Conservation (phyloP, 2,888 invertebrate genomes). For the Lasioglossum marginatum region DNA sequence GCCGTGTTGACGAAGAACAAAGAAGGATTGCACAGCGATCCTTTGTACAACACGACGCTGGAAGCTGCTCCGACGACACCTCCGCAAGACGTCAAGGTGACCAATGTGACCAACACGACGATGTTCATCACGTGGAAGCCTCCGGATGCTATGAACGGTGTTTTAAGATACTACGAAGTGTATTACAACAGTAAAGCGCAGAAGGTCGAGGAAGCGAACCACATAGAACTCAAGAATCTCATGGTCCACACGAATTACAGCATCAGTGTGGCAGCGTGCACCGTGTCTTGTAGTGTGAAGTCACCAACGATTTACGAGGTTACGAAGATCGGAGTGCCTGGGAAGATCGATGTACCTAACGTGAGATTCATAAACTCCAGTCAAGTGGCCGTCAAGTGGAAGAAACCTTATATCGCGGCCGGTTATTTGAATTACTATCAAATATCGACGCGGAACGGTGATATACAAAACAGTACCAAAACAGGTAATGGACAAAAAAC, state of each 20-base stretch:
- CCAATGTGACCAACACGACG: conserved; percentile 88
- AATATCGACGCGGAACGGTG: conserved; percentile 83
- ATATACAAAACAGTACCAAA: conserved; percentile 77
- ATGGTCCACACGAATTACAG: conserved; percentile 88
- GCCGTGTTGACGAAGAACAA: conserved; percentile 87
- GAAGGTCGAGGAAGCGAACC: conserved; percentile 73
- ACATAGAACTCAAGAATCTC: conserved; percentile 74
- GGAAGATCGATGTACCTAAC: conserved; percentile 82
- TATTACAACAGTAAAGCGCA: conserved; percentile 83
- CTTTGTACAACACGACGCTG: conserved; percentile 88
- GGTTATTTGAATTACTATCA: conserved; percentile 86
- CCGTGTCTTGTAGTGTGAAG: conserved; percentile 87
- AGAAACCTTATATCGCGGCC: conserved; percentile 83
- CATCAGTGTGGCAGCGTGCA: conserved; percentile 90
- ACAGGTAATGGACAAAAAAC: conserved; percentile 67
- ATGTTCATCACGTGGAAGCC: conserved; percentile 89
- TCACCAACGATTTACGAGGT: conserved; percentile 86
- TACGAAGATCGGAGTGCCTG: conserved; percentile 88
- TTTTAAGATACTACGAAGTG: conserved; percentile 89
- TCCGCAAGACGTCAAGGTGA: conserved; percentile 87
- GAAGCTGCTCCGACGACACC: conserved; percentile 89
- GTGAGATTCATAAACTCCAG: conserved; percentile 85
- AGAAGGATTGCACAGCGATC: conserved; percentile 87
- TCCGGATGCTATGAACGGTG: conserved; percentile 90
- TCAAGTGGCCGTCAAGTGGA: conserved; percentile 85